Base-by-base conservation (phyloP, 2,113 vertebrate species). In the Setophaga petechia region DNA sequence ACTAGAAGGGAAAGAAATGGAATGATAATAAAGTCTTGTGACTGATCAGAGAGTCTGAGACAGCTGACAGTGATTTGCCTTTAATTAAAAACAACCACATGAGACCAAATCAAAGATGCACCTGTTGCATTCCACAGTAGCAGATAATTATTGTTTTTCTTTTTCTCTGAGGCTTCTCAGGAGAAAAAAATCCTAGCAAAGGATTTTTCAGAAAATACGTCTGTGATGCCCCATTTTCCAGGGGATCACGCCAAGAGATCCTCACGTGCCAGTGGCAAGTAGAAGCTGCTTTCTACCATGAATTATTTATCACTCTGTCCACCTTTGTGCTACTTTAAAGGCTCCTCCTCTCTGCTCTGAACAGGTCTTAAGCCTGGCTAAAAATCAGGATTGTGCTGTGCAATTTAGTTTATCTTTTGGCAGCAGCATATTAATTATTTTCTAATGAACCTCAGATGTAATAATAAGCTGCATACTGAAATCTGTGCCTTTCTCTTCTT, bases 181-280 rank as follows among this genome's bases (percentile, higher is more conserved):
- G 49, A 51, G 24, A 15, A 51, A 51, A 51, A 27, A 51, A 15
- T 15, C 24, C 14, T 27, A 51, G 14, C 24, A 51, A 51, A 51
- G 49, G 25, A 27, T 51, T 51, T 51, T 27, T 51, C 24, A 27
- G 14, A 27, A 51, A 51, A 27, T 15, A 15, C 25, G 49, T 25
- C 49, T 3, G 4, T 51, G 49, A 51, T 25, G 33, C 25, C 21
- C 58, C 37, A 16, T 58, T 87, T 54, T 69, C 21, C 30, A 63
- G 25, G 11, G 24, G 5, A 6, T 81, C 44, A 68, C 47, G 46
- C 30, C 39, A 89, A 83, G 59, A 83, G 39, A 58, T n/a, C 44
- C 24, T 80, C 54, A 28, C 0, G 0, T n/a, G 23, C 22, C 62
- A 37, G 31, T 19, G 31, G 12, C 76, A 87, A 37, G 11, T 21